Conservation (phyloP, 2,113 vertebrate species). For the Mastomys natalensis region DNA sequence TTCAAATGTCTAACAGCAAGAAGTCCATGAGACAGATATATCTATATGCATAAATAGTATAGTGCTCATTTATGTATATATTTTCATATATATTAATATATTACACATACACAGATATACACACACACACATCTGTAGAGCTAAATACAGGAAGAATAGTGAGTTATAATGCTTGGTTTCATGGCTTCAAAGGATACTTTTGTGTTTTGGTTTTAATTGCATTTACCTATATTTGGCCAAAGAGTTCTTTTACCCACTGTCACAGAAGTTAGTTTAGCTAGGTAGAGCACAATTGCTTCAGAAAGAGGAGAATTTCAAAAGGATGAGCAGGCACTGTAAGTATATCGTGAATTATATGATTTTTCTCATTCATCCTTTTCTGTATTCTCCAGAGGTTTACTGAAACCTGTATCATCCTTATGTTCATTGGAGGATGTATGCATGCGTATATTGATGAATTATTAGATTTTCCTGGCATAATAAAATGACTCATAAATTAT, state of each 20-base stretch:
- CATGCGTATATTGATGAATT: background rate
- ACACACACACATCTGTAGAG: background rate
- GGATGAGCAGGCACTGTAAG: background rate
- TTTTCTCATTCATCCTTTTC: slow-evolving; percentile 16
- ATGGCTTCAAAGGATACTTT: background rate
- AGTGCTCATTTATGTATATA: background rate
- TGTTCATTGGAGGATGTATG: background rate
- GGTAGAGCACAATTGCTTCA: background rate
- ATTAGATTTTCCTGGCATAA: background rate
- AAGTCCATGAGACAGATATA: background rate
- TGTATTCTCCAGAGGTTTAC: background rate
- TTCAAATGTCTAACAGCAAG: background rate
- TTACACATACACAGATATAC: background rate
- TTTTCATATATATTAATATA: background rate
- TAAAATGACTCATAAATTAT: slow-evolving; percentile 7
- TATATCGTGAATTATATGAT: background rate
- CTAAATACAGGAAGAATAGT: background rate
- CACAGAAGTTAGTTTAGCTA: background rate
- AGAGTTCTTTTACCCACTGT: background rate
- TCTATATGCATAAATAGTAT: background rate
- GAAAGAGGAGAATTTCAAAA: background rate
- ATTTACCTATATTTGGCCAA: background rate
- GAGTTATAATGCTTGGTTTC: background rate
- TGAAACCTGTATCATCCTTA: background rate
- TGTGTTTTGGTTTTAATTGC: background rate